Evolutionary conservation across 2,888 invertebrate genomes (phyloP).

Genomic region (Epiblema foenella): DNA sequence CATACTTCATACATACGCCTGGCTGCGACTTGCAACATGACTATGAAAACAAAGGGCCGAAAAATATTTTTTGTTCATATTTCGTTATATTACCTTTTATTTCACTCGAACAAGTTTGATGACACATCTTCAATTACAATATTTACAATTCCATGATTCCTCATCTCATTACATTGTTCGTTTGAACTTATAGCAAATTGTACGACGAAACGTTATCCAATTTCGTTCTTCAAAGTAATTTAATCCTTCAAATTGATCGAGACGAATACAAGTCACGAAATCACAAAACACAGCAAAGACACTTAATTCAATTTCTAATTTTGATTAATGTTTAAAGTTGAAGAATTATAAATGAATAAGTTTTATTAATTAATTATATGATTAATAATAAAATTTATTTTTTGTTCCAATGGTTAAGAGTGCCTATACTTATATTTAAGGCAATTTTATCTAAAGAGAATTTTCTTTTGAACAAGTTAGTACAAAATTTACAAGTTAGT

Average conservation of each 20-base stretch:
- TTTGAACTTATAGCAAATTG: conserved; percentile 18
- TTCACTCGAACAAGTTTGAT: neutral
- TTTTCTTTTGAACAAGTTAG: too few relatives aligned
- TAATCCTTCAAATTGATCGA: conserved; percentile 37
- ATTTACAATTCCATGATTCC: neutral
- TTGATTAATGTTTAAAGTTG: conserved; percentile 23
- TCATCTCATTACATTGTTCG: conserved; percentile 16
- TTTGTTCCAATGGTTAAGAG: too few relatives aligned
- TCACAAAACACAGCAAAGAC: conserved; percentile 28
- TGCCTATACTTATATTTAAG: too few relatives aligned
- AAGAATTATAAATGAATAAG: conserved; percentile 10
- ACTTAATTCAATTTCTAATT: conserved; percentile 34
- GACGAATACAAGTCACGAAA: conserved; percentile 39
- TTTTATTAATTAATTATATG: conserved; percentile 8
- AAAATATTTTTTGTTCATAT: too few relatives aligned
- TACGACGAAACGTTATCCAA: conserved; percentile 36
- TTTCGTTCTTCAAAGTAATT: conserved; percentile 30
- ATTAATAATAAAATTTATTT: too few relatives aligned
- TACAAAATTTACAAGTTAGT: too few relatives aligned
- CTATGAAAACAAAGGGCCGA: too few relatives aligned
- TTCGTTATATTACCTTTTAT: too few relatives aligned
- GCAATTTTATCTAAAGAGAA: too few relatives aligned
- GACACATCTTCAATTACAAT: neutral
- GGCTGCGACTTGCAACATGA: too few relatives aligned
- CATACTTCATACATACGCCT: too few relatives aligned